These are phyloP conservation scores for Cylas formicarius DNA, from an alignment of 1,140 invertebrate genomes.

Conservation along the genomic window DNA sequence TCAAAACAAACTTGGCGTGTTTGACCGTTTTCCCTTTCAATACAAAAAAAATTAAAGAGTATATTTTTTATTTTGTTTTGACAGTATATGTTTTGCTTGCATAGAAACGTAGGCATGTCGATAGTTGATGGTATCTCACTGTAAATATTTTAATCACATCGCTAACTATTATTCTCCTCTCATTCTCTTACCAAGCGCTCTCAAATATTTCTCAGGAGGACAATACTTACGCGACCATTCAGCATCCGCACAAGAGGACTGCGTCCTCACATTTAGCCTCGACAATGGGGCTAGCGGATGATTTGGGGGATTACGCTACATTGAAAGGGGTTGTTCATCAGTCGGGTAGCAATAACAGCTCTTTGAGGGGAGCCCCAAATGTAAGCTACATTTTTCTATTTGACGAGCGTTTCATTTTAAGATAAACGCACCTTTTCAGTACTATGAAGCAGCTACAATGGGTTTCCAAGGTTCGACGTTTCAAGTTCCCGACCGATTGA, in stretches of 20 bases:
- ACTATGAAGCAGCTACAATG: conserved; percentile 56
- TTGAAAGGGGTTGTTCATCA: conserved; percentile 48
- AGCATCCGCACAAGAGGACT: conserved; percentile 53
- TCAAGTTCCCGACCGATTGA: conserved; percentile 49
- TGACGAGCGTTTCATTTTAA: conserved; percentile 1
- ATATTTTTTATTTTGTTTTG: not conserved
- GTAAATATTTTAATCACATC: too few species aligned
- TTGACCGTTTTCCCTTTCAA: too few species aligned
- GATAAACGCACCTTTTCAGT: conserved; percentile 44
- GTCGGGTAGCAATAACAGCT: conserved; percentile 39
- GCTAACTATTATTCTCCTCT: conserved; percentile 10
- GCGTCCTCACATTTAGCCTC: conserved; percentile 41
- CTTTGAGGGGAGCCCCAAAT: conserved; percentile 37
- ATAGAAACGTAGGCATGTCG: not conserved
- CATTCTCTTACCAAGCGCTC: conserved; percentile 14
- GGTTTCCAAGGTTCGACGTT: conserved; percentile 67
- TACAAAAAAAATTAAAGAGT: conserved; percentile 1
- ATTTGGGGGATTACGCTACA: conserved; percentile 65
- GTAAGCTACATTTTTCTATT: conserved; percentile 26
- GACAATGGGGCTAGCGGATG: conserved; percentile 41
- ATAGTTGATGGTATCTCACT: not conserved
- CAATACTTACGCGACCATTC: conserved; percentile 83
- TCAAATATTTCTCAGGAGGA: conserved; percentile 45
- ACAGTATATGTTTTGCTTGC: not conserved
- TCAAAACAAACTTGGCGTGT: too few species aligned